phyloP scores from a whole-genome alignment of 2,888 invertebrate species.

The Ormyrus pomaceus region DNA sequence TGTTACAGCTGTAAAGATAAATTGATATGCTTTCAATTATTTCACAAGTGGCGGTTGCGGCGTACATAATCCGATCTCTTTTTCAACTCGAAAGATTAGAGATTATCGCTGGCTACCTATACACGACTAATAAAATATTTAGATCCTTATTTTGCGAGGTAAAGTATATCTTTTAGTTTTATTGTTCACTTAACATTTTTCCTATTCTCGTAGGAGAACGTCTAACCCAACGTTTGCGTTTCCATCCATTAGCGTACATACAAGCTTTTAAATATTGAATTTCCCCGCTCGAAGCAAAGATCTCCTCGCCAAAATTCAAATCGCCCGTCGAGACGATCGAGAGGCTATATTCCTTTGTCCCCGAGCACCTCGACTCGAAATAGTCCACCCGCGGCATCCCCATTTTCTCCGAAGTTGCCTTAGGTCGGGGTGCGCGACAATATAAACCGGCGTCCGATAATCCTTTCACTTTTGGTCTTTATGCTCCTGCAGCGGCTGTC shows the following conservation, averaged over 20 bases:
- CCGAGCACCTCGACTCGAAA: slow-evolving; percentile 12
- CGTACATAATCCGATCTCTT: too few species aligned
- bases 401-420: slow-evolving; percentile 34
- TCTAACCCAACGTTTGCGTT: too few species aligned
- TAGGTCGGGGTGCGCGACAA: slow-evolving; percentile 58
- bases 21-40: too few species aligned
- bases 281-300: background rate
- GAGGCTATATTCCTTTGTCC: background rate
- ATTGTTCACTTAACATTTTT: too few species aligned
- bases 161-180: too few species aligned
- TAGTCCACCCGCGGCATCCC: background rate
- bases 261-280: background rate
- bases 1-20: too few species aligned
- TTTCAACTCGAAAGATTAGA: too few species aligned
- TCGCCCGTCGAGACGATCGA: background rate
- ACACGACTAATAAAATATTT: too few species aligned
- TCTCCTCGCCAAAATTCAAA: background rate
- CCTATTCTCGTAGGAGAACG: too few species aligned
- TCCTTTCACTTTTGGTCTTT: slow-evolving; percentile 71
- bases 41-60: too few species aligned
- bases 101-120: too few species aligned
- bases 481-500: slow-evolving; percentile 59
- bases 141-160: too few species aligned
- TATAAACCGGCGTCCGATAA: slow-evolving; percentile 51
- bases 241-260: background rate